Conservation (phyloP, 2,888 invertebrate genomes). For the Chrysolina oricalcia region DNA sequence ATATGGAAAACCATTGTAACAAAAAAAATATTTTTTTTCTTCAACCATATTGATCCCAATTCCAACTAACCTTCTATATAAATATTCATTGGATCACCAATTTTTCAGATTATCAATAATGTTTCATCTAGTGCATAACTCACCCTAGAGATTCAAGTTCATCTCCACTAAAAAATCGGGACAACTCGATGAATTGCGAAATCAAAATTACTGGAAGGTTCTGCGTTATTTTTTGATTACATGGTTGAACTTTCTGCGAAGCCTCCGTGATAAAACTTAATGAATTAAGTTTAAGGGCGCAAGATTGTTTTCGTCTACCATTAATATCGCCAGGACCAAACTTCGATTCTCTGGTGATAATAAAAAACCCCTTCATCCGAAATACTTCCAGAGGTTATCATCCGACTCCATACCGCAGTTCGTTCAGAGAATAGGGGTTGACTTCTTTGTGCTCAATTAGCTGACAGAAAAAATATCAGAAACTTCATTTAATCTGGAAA, state of each 20-base stretch:
- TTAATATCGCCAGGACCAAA: background rate
- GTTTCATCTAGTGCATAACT: too few species aligned
- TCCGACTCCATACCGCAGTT: background rate
- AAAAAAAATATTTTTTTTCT: too few species aligned
- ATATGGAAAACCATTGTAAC: too few species aligned
- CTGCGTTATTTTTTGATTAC: too few species aligned
- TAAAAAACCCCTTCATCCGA: conserved; percentile 6
- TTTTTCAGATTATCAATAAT: too few species aligned
- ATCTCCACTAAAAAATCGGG: too few species aligned
- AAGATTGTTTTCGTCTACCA: conserved; percentile 12
- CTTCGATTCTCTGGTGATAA: conserved; percentile 16
- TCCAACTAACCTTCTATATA: too few species aligned
- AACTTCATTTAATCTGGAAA: background rate
- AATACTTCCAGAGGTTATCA: conserved; percentile 8
- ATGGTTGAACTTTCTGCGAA: background rate
- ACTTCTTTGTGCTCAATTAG: conserved; percentile 22
- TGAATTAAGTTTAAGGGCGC: conserved; percentile 14
- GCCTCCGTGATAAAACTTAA: conserved; percentile 2
- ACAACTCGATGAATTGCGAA: too few species aligned
- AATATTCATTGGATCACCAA: too few species aligned
- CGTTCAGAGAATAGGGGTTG: conserved; percentile 1
- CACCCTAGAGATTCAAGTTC: too few species aligned
- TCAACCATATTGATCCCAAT: too few species aligned
- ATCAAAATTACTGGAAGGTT: too few species aligned
- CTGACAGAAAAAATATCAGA: background rate